Evolutionary conservation across 2,797 vertebrate genomes (phyloP).

Genomic region (Clarias laeviceps): DNA sequence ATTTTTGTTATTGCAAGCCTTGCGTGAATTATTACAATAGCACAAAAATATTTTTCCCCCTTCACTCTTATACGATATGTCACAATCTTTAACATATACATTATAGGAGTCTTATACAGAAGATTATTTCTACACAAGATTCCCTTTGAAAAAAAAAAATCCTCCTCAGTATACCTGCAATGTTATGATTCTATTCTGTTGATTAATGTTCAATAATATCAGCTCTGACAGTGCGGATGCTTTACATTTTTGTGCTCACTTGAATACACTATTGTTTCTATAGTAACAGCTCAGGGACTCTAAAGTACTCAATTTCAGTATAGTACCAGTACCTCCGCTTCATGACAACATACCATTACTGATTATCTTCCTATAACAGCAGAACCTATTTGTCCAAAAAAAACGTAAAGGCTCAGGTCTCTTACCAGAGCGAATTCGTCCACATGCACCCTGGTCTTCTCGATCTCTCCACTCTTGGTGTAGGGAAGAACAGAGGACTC

Average conservation of each 20-base stretch:
- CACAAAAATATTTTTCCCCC: background rate
- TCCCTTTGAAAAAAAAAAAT: background rate
- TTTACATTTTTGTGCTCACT: background rate
- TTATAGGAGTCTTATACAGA: background rate
- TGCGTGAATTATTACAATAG: background rate
- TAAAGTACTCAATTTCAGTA: background rate
- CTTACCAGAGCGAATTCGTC: slow-evolving; percentile 96
- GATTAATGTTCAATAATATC: background rate
- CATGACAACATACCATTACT: background rate
- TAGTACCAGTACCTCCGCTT: background rate
- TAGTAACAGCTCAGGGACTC: background rate
- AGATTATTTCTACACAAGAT: background rate
- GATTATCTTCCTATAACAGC: background rate
- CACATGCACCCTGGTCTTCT: slow-evolving; percentile 92
- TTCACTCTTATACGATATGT: background rate
- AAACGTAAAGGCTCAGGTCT: background rate
- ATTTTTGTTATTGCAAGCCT: background rate
- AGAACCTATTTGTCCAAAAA: background rate
- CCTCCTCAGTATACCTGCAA: background rate
- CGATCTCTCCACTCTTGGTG: slow-evolving; percentile 85
- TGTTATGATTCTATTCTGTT: background rate
- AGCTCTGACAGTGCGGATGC: background rate
- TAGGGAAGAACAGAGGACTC: slow-evolving; percentile 92
- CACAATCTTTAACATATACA: background rate
- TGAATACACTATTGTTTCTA: background rate